phyloP scores from a whole-genome alignment of 1,140 invertebrate genomes.

The Pantala flavescens region DNA sequence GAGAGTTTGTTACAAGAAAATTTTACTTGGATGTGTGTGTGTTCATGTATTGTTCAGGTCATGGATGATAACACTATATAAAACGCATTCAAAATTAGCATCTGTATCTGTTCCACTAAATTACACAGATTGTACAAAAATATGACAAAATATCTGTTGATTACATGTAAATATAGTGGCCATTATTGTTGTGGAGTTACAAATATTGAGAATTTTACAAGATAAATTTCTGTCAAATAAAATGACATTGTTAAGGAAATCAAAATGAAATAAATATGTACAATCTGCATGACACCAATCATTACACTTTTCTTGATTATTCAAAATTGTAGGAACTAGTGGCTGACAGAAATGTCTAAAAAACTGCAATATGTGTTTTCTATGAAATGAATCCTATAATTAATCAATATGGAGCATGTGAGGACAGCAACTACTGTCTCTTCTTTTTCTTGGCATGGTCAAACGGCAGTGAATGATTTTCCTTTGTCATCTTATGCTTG shows the following conservation, averaged over 20 bases:
- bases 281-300: background rate
- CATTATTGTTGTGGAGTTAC: background rate
- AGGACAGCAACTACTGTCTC: background rate
- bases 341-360: background rate
- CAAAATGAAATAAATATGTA: background rate
- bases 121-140: constrained; percentile 10
- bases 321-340: background rate
- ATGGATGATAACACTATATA: constrained; percentile 5
- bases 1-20: background rate
- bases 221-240: background rate
- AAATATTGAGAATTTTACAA: background rate
- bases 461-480: constrained; percentile 9
- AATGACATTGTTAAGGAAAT: background rate
- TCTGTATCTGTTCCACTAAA: background rate
- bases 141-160: constrained; percentile 10
- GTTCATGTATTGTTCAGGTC: background rate
- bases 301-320: background rate
- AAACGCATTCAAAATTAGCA: constrained; percentile 2
- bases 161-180: background rate
- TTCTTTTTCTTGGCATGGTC: background rate
- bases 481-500: constrained; percentile 7
- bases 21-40: background rate
- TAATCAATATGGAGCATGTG: background rate
- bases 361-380: background rate
- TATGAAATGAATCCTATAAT: background rate